These are phyloP conservation scores for Garrulus glandarius DNA, from an alignment of 2,797 vertebrate genomes.

Conservation along the genomic window DNA sequence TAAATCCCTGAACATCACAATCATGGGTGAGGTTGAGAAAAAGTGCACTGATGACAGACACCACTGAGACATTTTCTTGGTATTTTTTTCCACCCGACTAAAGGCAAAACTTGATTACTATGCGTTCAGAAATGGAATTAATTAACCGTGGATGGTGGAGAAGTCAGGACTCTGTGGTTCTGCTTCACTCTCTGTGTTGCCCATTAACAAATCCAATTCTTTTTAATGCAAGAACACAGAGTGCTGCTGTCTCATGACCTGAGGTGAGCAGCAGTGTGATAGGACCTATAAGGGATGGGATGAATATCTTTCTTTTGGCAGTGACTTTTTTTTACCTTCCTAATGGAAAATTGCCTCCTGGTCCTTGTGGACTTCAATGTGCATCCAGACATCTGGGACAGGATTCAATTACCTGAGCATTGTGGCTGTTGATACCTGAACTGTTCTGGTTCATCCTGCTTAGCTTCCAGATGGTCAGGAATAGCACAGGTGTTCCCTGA, in stretches of 20 bases:
- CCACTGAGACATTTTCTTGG: neutral
- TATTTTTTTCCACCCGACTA: neutral
- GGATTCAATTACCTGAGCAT: slow-evolving; percentile 5
- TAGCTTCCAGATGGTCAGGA: neutral
- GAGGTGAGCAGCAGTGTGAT: neutral
- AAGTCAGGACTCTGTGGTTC: neutral
- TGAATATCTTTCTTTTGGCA: neutral
- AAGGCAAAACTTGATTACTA: neutral
- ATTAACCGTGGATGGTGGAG: neutral
- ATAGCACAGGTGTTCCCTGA: neutral
- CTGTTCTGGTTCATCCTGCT: neutral
- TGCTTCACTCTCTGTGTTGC: neutral
- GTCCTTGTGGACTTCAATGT: neutral
- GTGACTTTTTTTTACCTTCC: neutral
- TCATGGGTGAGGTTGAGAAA: neutral
- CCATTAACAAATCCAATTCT: neutral
- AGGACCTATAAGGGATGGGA: neutral
- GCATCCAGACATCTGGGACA: neutral
- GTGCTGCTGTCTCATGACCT: neutral
- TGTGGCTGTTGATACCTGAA: neutral
- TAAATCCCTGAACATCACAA: neutral
- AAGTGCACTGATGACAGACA: neutral
- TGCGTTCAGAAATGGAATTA: neutral
- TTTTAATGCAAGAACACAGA: neutral
- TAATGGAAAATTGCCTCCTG: neutral